Evolutionary conservation across 2,888 invertebrate genomes (phyloP).

Genomic region (Cosmia pyralina): DNA sequence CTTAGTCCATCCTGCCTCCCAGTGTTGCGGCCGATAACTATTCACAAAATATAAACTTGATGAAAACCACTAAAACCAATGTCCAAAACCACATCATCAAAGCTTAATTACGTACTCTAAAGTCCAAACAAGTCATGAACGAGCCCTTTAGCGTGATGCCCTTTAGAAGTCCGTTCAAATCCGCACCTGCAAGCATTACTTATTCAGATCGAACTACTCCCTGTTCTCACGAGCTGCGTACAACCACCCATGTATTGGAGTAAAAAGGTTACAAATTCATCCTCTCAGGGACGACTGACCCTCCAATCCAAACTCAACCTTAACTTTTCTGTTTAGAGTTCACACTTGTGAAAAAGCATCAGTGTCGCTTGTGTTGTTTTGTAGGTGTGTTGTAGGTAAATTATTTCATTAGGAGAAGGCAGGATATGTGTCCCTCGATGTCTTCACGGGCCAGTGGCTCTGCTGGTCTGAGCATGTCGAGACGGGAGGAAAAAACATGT

Average conservation of each 20-base stretch:
- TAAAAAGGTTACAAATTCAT: slow-evolving; percentile 84
- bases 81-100: not conserved
- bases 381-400: slow-evolving; percentile 73
- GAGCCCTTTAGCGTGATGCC: slow-evolving; percentile 17
- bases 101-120: not conserved
- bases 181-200: slow-evolving; percentile 66
- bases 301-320: slow-evolving; percentile 52
- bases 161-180: slow-evolving; percentile 50
- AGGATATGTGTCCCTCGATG: slow-evolving; percentile 89
- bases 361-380: slow-evolving; percentile 67
- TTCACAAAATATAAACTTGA: not conserved
- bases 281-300: slow-evolving; percentile 69
- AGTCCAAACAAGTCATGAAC: not conserved
- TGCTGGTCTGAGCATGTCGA: slow-evolving; percentile 81
- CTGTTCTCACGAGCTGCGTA: slow-evolving; percentile 78
- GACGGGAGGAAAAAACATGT: slow-evolving; percentile 85
- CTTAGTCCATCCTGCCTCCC: not conserved
- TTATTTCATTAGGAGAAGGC: slow-evolving; percentile 89
- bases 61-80: not conserved
- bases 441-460: slow-evolving; percentile 86
- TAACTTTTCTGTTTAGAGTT: slow-evolving; percentile 35
- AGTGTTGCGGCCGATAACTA: not conserved
- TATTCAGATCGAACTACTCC: slow-evolving; percentile 66
- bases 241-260: slow-evolving; percentile 71
- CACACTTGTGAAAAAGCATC: slow-evolving; percentile 39